Percentiles rank a stretch among this genome's conserved stretches.
Conservation (phyloP, 2,113 vertebrate genomes). For the Chinchilla lanigera region DNA sequence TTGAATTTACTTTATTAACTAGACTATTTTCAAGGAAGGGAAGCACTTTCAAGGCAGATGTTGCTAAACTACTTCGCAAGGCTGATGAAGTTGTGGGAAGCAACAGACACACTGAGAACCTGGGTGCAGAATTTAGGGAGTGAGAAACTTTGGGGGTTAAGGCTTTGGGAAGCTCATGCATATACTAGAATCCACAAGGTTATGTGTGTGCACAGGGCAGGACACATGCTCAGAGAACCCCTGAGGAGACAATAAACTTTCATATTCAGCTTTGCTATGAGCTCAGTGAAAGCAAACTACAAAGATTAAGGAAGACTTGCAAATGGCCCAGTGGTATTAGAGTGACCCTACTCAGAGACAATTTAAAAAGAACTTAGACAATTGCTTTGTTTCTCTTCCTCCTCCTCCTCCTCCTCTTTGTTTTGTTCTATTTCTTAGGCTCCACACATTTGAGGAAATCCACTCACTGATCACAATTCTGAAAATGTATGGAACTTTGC, state of each 20-base stretch:
- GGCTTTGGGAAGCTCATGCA: background rate
- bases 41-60: no score
- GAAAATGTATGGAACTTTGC: no score
- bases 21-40: no score
- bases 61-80: no score
- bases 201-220: background rate
- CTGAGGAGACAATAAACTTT: background rate
- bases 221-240: background rate
- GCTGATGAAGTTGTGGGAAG: background rate
- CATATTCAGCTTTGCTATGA: background rate
- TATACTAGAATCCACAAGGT: background rate
- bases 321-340: background rate
- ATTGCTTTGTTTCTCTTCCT: background rate
- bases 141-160: background rate
- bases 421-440: background rate
- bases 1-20: no score
- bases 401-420: background rate
- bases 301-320: background rate
- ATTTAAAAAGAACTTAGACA: background rate
- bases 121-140: background rate
- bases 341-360: background rate
- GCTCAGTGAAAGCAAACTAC: background rate
- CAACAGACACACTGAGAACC: background rate
- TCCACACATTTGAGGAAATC: background rate
- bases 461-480: background rate